Evolutionary conservation across 2,888 invertebrate genomes (phyloP).

Genomic region (Cerastis leucographa): DNA sequence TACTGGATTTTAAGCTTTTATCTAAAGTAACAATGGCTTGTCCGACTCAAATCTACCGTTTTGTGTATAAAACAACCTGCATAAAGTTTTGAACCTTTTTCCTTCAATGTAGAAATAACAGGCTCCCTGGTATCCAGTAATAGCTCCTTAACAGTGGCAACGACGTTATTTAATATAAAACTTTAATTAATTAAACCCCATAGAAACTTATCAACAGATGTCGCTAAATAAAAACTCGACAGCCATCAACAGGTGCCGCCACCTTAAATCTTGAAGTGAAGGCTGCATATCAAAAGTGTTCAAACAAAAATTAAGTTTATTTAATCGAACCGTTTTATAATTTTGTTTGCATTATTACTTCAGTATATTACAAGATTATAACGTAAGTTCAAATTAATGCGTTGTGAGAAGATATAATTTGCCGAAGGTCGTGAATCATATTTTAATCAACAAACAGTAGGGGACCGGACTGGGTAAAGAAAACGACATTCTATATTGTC

Average conservation of each 20-base stretch:
- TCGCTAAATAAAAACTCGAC: not conserved
- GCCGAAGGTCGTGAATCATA: not conserved
- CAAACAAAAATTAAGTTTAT: not conserved
- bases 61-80: not conserved
- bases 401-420: not conserved
- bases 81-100: not conserved
- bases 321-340: constrained; percentile 1
- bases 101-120: not conserved
- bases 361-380: not conserved
- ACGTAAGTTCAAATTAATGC: too few species aligned
- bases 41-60: not conserved
- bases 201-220: not conserved
- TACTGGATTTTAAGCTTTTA: not conserved
- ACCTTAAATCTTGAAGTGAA: constrained; percentile 22
- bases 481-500: too few species aligned
- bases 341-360: not conserved
- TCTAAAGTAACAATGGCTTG: not conserved
- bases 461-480: too few species aligned
- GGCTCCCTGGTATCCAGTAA: not conserved
- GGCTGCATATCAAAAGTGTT: not conserved
- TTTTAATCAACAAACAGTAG: too few species aligned
- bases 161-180: not conserved
- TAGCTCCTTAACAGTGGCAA: not conserved
- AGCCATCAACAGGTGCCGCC: constrained; percentile 13
- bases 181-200: not conserved